Evolutionary conservation across 2,888 invertebrate species (phyloP), one percentile per base, ranked within the genome.

Genomic region (Bhutanitis thaidina): DNA sequence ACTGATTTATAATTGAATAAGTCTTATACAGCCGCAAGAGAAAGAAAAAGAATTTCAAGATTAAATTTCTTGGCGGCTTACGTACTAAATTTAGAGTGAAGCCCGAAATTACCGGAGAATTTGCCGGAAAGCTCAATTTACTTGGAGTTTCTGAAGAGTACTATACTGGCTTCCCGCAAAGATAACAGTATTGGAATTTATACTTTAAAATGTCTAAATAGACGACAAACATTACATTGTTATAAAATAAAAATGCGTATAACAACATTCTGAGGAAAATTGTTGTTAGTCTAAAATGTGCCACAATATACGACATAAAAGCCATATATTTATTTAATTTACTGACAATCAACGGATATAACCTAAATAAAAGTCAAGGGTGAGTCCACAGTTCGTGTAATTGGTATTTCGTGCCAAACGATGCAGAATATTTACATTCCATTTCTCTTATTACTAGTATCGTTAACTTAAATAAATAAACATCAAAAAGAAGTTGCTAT

Each of bases 61-160:
- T 82, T 80, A 78, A 80, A 81, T 84, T 80, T 78, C 77, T 77
- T 75, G 69, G 69, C 68, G 76, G 77, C 76, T 80, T 81, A 77
- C 72, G 73, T 73, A 77, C 71, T 77, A 80, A 85, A 83, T 83
- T 80, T 74, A 66, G 69, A 77, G 74, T 74, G 71, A 74, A 74
- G 72, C 75, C 67, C 63, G 57, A 77, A 80, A 85, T 84, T 79
- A 79, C 82, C 65, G 71, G 68, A 71, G 75, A 75, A 74, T 81
- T 84, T 72, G 68, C 69, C 61, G 70, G 74, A 82, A 82, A 78
- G 78, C 80, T 83, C 82, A 81, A 83, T 85, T 84, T 83, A 75
- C 74, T 74, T 65, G 67, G 59, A 69, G 72, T 65, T 70, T 69
- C 66, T 61, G 58, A 58, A 54, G 64, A 64, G 61, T 64, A 60